These are phyloP conservation scores for Sterna hirundo DNA, from an alignment of 2,113 vertebrate genomes.

Conservation along the genomic window DNA sequence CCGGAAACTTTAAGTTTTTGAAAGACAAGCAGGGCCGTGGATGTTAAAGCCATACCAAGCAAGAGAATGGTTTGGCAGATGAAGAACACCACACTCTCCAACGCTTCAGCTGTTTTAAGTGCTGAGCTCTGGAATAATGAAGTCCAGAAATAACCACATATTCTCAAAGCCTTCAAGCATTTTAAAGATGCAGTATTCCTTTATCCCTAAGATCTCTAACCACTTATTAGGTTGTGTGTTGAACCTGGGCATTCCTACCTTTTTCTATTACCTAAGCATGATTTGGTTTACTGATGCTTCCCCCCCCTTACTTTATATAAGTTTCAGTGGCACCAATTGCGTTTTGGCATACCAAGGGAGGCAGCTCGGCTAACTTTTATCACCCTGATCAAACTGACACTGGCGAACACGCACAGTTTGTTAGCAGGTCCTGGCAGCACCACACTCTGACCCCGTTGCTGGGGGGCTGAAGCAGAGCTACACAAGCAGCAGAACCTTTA, in stretches of 20 bases:
- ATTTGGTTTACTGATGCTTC: not conserved
- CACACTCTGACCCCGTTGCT: not conserved
- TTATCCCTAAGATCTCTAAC: not conserved
- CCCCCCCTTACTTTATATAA: not conserved
- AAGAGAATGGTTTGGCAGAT: not conserved
- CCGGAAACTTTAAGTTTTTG: not conserved
- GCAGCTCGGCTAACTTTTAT: not conserved
- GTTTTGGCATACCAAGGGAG: not conserved
- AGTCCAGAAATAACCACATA: not conserved
- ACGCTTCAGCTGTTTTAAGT: not conserved
- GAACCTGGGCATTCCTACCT: not conserved
- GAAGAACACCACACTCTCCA: not conserved
- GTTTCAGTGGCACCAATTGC: not conserved
- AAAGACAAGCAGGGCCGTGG: not conserved
- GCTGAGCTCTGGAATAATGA: not conserved
- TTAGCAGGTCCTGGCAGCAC: not conserved
- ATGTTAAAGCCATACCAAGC: not conserved
- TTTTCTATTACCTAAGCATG: accelerated
- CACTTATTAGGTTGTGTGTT: not conserved
- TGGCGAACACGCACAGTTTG: not conserved
- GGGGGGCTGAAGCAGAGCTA: not conserved
- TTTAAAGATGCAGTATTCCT: not conserved
- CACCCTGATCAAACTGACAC: not conserved
- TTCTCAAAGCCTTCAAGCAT: not conserved
- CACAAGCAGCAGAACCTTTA: not conserved